These are phyloP conservation scores for Protomyctophum bolini DNA, from an alignment of 2,113 vertebrate species.

Conservation along the genomic window DNA sequence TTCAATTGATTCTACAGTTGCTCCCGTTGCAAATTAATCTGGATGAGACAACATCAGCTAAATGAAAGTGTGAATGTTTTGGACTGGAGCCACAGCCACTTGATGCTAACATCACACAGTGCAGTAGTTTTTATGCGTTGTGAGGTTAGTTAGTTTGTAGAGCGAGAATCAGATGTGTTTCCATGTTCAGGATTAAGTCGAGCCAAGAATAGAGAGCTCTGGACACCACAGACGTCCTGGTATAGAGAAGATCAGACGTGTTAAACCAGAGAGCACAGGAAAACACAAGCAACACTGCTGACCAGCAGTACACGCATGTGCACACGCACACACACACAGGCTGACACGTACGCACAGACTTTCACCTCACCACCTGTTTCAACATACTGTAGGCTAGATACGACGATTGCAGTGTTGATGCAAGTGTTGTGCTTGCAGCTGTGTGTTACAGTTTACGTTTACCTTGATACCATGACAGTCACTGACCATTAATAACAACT, in stretches of 20 bases:
- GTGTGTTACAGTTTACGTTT: too few species aligned
- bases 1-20: too few species aligned
- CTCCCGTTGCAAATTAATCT: too few species aligned
- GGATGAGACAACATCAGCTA: too few species aligned
- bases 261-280: constrained; percentile 26
- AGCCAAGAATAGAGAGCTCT: constrained; percentile 13
- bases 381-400: background rate
- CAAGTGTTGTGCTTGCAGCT: background rate
- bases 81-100: background rate
- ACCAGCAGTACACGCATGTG: constrained; percentile 20
- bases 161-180: constrained; percentile 31
- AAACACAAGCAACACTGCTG: constrained; percentile 17
- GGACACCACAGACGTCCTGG: constrained; percentile 15
- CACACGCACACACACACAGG: background rate
- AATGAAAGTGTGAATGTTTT: too few species aligned
- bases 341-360: background rate
- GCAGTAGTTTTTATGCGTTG: background rate
- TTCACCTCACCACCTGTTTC: background rate
- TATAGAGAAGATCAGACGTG: constrained; percentile 31
- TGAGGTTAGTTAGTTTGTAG: background rate
- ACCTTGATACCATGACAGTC: too few species aligned
- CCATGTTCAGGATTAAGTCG: constrained; percentile 53
- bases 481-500: too few species aligned
- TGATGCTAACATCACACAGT: background rate
- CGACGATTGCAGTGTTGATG: background rate